These are phyloP conservation scores for Pangasius sanitwongsei DNA, from an alignment of 2,797 vertebrate species.

Conservation along the genomic window DNA sequence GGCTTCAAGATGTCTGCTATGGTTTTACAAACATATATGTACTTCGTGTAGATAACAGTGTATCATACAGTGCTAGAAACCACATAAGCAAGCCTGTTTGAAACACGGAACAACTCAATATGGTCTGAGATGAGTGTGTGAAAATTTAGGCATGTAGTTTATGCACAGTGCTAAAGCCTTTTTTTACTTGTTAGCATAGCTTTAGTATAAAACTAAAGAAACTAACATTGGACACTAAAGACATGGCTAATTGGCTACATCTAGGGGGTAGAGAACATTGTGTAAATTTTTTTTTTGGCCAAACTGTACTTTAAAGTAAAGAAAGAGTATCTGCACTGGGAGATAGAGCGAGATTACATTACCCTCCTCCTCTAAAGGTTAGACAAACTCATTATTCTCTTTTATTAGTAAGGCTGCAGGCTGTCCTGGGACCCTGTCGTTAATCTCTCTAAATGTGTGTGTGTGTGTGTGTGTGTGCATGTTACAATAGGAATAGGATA, in stretches of 20 bases:
- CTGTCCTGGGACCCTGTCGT: slow-evolving; percentile 65
- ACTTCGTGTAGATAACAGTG: background rate
- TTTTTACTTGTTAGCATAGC: background rate
- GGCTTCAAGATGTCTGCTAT: background rate
- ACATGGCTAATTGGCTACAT: background rate
- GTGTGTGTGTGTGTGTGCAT: slow-evolving; percentile 49
- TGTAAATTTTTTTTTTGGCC: background rate
- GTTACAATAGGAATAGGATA: background rate
- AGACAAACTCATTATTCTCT: slow-evolving; percentile 72
- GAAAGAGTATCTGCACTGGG: background rate
- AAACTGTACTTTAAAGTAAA: background rate
- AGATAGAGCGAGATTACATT: slow-evolving; percentile 9
- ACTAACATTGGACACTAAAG: background rate
- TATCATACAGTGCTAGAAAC: background rate
- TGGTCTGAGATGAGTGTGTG: background rate
- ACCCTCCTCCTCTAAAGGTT: slow-evolving; percentile 62
- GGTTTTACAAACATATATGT: background rate
- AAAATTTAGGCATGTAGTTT: background rate
- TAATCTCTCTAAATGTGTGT: slow-evolving; percentile 71
- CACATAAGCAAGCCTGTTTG: background rate
- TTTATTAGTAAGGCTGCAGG: slow-evolving; percentile 62
- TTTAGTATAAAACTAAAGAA: background rate
- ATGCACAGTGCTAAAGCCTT: background rate
- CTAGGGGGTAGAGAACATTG: background rate
- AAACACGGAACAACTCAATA: background rate